Evolutionary conservation across 2,888 invertebrate species (phyloP).

Genomic region (Brenthis hecate): DNA sequence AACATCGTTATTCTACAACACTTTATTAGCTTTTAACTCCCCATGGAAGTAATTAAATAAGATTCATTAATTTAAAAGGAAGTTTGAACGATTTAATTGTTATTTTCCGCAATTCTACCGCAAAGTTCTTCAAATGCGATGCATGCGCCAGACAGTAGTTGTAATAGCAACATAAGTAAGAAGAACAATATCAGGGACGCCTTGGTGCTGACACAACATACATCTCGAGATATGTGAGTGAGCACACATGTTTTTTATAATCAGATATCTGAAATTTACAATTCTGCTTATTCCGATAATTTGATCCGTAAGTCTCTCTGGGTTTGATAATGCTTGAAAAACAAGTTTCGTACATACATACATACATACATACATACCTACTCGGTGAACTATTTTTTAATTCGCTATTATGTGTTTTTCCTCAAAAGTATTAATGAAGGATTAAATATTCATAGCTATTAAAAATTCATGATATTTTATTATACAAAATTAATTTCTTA

Average conservation of each 20-base stretch:
- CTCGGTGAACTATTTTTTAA: too few relatives aligned
- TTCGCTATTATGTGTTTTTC: too few relatives aligned
- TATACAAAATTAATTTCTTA: too few relatives aligned
- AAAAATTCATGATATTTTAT: too few relatives aligned
- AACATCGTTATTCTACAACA: conserved; percentile 38
- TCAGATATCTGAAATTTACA: conserved; percentile 36
- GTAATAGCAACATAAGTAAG: conserved; percentile 8
- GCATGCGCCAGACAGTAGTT: conserved; percentile 5
- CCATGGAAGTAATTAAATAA: conserved; percentile 33
- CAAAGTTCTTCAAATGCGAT: conserved; percentile 6
- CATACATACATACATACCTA: too few relatives aligned
- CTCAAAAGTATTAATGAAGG: too few relatives aligned
- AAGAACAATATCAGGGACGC: conserved; percentile 3
- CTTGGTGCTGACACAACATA: conserved; percentile 44
- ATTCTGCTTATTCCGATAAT: neutral
- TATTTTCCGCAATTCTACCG: conserved; percentile 10
- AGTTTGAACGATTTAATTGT: conserved; percentile 19
- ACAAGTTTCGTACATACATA: too few relatives aligned
- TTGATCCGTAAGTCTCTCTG: too few relatives aligned
- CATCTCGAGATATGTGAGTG: conserved; percentile 40
- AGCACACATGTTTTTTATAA: conserved; percentile 67
- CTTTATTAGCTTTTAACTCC: conserved; percentile 39
- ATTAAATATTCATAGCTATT: too few relatives aligned
- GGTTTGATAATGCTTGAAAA: too few relatives aligned
- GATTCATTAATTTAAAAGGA: conserved; percentile 28